Evolutionary conservation across 2,888 invertebrate genomes (phyloP), one percentile per base, ranked within the genome.

Genomic region (Lasius platythorax): DNA sequence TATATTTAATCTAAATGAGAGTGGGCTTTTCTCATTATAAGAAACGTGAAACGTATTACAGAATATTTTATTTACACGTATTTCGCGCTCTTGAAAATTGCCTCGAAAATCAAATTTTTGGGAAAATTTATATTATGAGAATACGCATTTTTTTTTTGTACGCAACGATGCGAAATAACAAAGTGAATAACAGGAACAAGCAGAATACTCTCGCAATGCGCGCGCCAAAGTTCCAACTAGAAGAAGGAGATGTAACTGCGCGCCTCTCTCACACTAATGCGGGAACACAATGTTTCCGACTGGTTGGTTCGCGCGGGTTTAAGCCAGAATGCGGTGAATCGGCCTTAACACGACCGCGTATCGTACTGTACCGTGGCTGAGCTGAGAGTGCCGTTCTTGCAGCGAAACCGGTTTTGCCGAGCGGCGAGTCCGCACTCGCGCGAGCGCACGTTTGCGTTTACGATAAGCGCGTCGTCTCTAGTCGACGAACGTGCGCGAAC

Each of bases 401-500:
- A 15, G 23, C n/a, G 43, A 43, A 68, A 78, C 78, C 58, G 68
- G 68, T 78, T 78, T 30, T 68, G 70, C 43, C 33, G 37, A 5
- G 30, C 64, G 78, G n/a, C 30, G 76, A 56, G 67, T 28, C 5
- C 50, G 37, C 40, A 28, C 15, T 74, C 40, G 43, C 61, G 63
- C 11, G n/a, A 43, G 40, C 63, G 67, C 50, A 66, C 37, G 66
- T 76, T 66, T 76, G 66, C 66, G 37, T 53, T 28, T 37, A 12
- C 56, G 78, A 78, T 78, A 78, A 78, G 78, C 68, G 67, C 28
- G 53, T 43, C 30, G 61, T 15, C 30, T 15, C 9, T n/a, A 43
- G 18, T 30, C 61, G 40, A 30, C 58, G 23, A 58, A 37, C 53
- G 64, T 33, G 66, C 37, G 37, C 67, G 18, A 12, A 28, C 33